Conservation (phyloP, 2,888 invertebrate species). For the Heliconius ethilla region DNA sequence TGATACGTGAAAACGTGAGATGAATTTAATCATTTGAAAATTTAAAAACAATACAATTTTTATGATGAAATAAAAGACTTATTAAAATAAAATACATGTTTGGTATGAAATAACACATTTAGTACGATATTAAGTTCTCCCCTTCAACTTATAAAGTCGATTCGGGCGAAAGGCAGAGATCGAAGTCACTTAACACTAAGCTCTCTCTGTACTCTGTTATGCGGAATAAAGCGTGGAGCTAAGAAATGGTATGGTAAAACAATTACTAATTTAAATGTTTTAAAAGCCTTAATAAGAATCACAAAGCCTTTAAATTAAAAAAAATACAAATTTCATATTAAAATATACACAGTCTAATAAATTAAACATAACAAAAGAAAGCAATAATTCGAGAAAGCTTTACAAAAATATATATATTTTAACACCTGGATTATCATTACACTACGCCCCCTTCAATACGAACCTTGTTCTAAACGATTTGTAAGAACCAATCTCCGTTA, state of each 20-base stretch:
- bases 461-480: conserved; percentile 39
- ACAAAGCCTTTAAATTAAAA: background rate
- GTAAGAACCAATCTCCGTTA: conserved; percentile 41
- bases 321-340: background rate
- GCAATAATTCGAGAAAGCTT: background rate
- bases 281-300: no score
- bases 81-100: background rate
- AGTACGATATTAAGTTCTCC: background rate
- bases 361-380: background rate
- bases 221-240: no score
- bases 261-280: no score
- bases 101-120: background rate
- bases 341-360: background rate
- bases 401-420: conserved; percentile 15
- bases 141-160: background rate
- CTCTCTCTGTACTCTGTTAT: no score
- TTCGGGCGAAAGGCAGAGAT: background rate
- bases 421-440: conserved; percentile 34
- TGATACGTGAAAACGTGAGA: background rate
- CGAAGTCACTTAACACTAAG: background rate
- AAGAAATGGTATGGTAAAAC: no score
- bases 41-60: background rate
- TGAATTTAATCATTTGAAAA: background rate
- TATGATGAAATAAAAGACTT: background rate
- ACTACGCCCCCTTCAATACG: conserved; percentile 32